Evolutionary conservation across 1,140 invertebrate genomes (phyloP), one percentile per base, ranked within the genome.

Genomic region (Archegozetes longisetosus): DNA sequence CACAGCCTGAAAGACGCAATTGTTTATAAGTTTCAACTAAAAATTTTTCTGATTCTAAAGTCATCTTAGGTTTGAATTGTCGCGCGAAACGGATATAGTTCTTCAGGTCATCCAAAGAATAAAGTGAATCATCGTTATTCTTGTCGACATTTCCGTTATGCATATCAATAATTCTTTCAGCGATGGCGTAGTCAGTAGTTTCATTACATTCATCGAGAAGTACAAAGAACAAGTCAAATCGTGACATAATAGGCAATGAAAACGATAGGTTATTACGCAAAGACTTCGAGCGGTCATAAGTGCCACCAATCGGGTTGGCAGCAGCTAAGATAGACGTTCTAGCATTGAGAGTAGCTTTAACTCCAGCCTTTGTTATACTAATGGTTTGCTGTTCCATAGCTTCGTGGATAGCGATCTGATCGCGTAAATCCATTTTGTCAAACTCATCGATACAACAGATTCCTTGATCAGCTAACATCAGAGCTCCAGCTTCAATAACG

Each of bases 301-400:
- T 79, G 1, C 96, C 93, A 32, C 86, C 86, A 57, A 96, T 84
- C 0, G 96, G 96, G 78, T 98, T 99, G 0, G 94, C 94, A 13
- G 96, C 96, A 1, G 96, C 96, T 49, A 99, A 74, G 67, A 99
- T 98, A 0, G 94, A 98, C 0, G 95, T 96, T 54, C 94, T 76
- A 0, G 96, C 96, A 77, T 98, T 98, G 17, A 99, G 75, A 0
- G 95, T 98, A 1, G 96, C 79, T 70, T 92, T 82, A 0, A 99
- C 90, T 52, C 95, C 95, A 57, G 96, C 95, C 79, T 98, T 98
- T 0, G 96, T 94, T 55, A 99, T 82, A 1, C 93, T 96, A 69
- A 99, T 98, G 0, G 95, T 98, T 74, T 99, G 96, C 70, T 99
- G 96, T 79, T 99, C 96, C 96, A 99, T 99, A 52, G 95, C 96